phyloP scores from a whole-genome alignment of 2,113 vertebrate species.

The Pristiophorus japonicus region DNA sequence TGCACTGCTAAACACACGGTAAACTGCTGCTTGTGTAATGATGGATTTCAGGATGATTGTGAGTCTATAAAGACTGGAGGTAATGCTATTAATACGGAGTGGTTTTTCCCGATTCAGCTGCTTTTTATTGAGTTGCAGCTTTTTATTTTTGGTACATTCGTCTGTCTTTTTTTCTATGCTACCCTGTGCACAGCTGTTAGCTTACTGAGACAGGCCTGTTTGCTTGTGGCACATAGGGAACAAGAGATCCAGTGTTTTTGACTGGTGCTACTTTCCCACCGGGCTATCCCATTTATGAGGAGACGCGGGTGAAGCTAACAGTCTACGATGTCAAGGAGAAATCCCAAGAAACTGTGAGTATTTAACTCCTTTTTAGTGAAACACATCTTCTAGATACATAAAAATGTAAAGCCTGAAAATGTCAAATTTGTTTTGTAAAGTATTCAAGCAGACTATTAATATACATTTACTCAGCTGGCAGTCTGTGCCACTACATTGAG shows the following conservation, averaged over 20 bases:
- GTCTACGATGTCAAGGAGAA: slow-evolving; percentile 96
- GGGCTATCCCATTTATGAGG: slow-evolving; percentile 79
- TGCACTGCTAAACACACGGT: neutral
- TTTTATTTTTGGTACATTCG: slow-evolving; percentile 38
- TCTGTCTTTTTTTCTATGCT: slow-evolving; percentile 36
- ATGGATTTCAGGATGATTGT: neutral
- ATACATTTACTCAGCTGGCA: neutral
- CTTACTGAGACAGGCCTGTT: slow-evolving; percentile 53
- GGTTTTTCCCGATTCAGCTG: slow-evolving; percentile 30
- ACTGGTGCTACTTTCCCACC: slow-evolving; percentile 87
- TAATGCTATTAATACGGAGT: neutral
- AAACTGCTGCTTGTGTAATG: slow-evolving; percentile 29
- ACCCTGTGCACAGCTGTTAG: slow-evolving; percentile 56
- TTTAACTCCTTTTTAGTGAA: slow-evolving; percentile 34
- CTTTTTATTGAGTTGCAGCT: slow-evolving; percentile 40
- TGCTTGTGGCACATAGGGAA: slow-evolving; percentile 72
- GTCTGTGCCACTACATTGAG: neutral
- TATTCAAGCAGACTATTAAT: neutral
- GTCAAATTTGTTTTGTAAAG: neutral
- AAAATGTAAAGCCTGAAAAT: neutral
- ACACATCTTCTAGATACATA: neutral
- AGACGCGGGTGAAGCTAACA: slow-evolving; percentile 84
- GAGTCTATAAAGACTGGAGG: neutral
- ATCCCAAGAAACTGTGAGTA: slow-evolving; percentile 81
- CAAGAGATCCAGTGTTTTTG: slow-evolving; percentile 90